These are phyloP conservation scores for Myathropa florea DNA, from an alignment of 2,888 invertebrate species.

Conservation along the genomic window DNA sequence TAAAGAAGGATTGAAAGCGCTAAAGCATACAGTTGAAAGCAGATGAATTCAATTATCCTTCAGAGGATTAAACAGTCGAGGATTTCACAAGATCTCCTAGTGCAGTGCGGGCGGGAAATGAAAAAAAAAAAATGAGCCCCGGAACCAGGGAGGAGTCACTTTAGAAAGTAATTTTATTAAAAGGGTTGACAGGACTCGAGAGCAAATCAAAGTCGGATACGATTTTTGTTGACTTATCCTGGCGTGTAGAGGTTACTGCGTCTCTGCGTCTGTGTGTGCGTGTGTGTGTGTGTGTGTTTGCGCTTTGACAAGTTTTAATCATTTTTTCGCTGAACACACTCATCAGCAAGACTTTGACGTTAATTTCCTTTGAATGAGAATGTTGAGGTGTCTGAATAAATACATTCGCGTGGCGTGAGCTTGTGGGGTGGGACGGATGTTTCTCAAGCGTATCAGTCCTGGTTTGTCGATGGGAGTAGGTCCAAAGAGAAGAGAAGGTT, in stretches of 20 bases:
- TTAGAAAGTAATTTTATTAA: slow-evolving; percentile 1
- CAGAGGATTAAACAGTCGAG: slow-evolving; percentile 15
- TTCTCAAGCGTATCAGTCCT: not conserved
- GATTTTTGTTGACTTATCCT: not conserved
- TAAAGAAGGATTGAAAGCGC: not conserved
- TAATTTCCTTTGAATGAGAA: not conserved
- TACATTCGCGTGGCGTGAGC: not conserved
- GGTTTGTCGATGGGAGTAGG: not conserved
- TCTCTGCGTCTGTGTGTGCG: no score
- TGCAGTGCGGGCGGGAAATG: not conserved
- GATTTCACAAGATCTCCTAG: not conserved
- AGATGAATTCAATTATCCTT: slow-evolving; percentile 50
- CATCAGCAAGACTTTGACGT: not conserved
- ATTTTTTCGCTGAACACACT: not conserved
- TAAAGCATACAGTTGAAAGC: slow-evolving; percentile 32
- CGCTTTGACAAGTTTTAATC: not conserved
- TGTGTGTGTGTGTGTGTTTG: not conserved
- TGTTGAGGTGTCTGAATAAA: not conserved
- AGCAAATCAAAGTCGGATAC: not conserved
- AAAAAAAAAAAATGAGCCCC: not conserved
- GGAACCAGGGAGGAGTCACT: not conserved
- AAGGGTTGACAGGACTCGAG: slow-evolving; percentile 7
- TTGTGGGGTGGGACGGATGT: not conserved
- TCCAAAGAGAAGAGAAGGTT: no score
- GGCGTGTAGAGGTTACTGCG: not conserved